Base-by-base conservation (phyloP, 2,888 invertebrate genomes). In the Ectemnius continuus region DNA sequence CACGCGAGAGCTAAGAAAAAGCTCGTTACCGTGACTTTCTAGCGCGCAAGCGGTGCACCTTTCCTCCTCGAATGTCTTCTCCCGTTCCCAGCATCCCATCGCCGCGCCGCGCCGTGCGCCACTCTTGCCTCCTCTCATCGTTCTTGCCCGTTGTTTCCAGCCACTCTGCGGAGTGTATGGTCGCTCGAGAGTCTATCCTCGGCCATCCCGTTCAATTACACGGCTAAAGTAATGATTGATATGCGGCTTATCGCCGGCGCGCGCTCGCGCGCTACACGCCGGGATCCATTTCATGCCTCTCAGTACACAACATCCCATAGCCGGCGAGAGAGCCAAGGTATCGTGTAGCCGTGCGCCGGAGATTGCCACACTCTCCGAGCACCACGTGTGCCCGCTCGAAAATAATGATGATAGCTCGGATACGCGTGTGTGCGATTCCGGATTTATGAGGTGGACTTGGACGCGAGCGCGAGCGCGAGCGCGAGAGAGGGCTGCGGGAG, bases 1-100 rank as follows among this genome's bases (percentile, higher is more conserved):
- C 85, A 85, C 85, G 85, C 74, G 75, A 72, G 36, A 36, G 8
- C 63, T 77, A 56, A 64, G 77, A 77, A 83, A 82, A 81, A 80
- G 81, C 75, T 77, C 77, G 79, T 82, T 79, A 79, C 73, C 77
- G 68, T 70, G 76, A 79, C 76, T 70, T 79, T 79, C 74, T 72
- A 73, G 64, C 63, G 5, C 36, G 36, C 23, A 23, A 23, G 65
- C 52, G 18, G 63, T 73, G 70, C 76, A 73, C 75, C 69, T 66
- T 76, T 73, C 73, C 65, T 46, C 23, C 58, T 52, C 63, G 48
- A 60, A 36, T 60, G 59, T 66, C 67, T 68, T 76, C 60, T 57
- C 57, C 26, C 59, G 48, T 47, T 36, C 52, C 56, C 58, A 36
- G 36, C 36, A 36, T 11, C 23, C 23, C 23, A 23, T 23, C 13